Evolutionary conservation across 1,140 invertebrate species (phyloP).

Genomic region (Rhopalosiphum maidis): DNA sequence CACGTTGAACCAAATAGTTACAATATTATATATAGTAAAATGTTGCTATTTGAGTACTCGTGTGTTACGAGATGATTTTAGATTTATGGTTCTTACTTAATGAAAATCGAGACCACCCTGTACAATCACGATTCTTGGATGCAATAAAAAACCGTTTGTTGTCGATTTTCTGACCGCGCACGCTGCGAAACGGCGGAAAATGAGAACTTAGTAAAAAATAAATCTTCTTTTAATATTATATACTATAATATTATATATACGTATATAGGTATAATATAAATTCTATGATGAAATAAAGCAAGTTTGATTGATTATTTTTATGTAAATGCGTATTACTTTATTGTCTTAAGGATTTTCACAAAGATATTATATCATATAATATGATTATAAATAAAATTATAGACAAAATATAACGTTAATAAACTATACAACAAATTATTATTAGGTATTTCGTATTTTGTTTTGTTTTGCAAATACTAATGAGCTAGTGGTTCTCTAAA

Average conservation of each 20-base stretch:
- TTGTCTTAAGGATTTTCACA: neutral
- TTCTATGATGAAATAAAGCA: neutral
- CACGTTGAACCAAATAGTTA: neutral
- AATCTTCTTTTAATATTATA: neutral
- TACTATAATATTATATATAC: neutral
- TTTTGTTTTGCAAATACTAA: neutral
- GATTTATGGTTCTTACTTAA: conserved; percentile 5
- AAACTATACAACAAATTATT: neutral
- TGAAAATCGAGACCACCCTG: conserved; percentile 46
- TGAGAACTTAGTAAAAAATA: neutral
- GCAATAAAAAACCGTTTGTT: neutral
- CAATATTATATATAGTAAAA: neutral
- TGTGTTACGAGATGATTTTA: neutral
- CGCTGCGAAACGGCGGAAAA: neutral
- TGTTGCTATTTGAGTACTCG: neutral
- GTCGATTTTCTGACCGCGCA: neutral
- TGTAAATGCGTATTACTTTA: neutral
- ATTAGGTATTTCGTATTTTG: neutral
- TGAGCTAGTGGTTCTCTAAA: neutral
- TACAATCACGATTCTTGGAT: conserved; percentile 25
- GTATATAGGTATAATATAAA: neutral
- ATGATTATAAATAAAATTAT: no score
- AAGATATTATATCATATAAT: neutral
- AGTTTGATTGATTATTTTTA: neutral
- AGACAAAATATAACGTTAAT: neutral